Evolutionary conservation across 2,888 invertebrate genomes (phyloP).

Genomic region (Pammene fasciana): DNA sequence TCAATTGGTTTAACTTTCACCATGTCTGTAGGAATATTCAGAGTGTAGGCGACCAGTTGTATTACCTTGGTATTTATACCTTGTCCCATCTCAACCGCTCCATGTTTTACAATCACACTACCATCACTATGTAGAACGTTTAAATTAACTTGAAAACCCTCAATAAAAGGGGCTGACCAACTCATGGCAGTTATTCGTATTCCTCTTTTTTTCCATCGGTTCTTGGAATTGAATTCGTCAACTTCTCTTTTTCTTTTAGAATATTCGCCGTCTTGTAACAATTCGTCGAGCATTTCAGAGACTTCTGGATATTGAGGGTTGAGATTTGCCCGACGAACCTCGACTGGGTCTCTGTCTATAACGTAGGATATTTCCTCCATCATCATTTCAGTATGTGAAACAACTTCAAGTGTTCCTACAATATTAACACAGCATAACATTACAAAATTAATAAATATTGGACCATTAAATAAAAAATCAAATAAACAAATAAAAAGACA

Average conservation of each 20-base stretch:
- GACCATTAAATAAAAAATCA: too few species aligned
- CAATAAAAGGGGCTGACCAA: conserved; percentile 82
- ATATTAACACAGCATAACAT: conserved; percentile 1
- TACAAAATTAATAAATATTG: not conserved
- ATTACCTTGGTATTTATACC: conserved; percentile 89
- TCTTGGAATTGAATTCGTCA: conserved; percentile 81
- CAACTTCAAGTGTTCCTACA: conserved; percentile 82
- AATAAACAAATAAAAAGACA: too few species aligned
- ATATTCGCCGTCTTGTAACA: conserved; percentile 75
- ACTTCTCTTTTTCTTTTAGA: conserved; percentile 73
- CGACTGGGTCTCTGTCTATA: conserved; percentile 82
- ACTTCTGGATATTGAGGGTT: conserved; percentile 58
- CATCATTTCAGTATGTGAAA: conserved; percentile 84
- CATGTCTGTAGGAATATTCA: conserved; percentile 86
- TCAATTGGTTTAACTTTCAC: conserved; percentile 86
- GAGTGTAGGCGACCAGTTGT: conserved; percentile 85
- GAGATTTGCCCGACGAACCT: conserved; percentile 83
- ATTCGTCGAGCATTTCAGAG: conserved; percentile 75
- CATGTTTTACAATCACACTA: conserved; percentile 87
- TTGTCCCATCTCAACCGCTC: conserved; percentile 91
- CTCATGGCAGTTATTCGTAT: conserved; percentile 87
- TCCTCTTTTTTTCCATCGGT: conserved; percentile 92
- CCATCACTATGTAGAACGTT: conserved; percentile 88
- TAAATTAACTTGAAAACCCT: conserved; percentile 84
- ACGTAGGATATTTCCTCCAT: conserved; percentile 86